phyloP scores from a whole-genome alignment of 2,888 invertebrate genomes.

The Cerastis rubricosa region DNA sequence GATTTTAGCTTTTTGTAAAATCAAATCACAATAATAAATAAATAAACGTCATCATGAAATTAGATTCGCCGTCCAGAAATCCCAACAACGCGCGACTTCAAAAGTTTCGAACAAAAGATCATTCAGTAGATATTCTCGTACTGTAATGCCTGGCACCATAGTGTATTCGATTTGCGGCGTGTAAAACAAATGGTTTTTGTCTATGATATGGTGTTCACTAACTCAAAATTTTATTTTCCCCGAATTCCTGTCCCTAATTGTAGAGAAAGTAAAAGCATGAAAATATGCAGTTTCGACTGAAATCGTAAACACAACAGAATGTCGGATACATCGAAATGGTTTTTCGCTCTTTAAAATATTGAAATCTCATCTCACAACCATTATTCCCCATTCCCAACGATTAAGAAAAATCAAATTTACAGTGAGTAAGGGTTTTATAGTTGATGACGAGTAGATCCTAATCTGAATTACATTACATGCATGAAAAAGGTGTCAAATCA shows the following conservation, averaged over 20 bases:
- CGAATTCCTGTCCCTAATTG: not conserved
- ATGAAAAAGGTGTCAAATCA: not conserved
- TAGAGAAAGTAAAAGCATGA: not conserved
- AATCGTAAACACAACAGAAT: not conserved
- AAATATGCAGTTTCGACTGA: not conserved
- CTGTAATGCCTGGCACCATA: not conserved
- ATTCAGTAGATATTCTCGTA: constrained; percentile 27
- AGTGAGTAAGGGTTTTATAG: not conserved
- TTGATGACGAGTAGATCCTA: not conserved
- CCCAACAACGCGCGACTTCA: not conserved
- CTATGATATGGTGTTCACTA: constrained; percentile 45
- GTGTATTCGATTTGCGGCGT: not conserved
- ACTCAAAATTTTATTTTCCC: constrained; percentile 10
- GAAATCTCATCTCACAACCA: not conserved
- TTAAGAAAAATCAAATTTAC: no score
- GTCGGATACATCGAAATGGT: not conserved
- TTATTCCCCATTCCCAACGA: not conserved
- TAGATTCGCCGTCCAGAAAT: constrained; percentile 26
- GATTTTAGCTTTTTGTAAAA: constrained; percentile 1
- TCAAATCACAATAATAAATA: constrained; percentile 48
- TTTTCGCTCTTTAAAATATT: not conserved
- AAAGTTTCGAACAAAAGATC: constrained; percentile 7
- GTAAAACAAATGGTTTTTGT: constrained; percentile 23
- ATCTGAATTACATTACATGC: not conserved
- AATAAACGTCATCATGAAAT: constrained; percentile 51